These are phyloP conservation scores for Rousettus leschenaultii DNA, from an alignment of 2,113 vertebrate genomes.

Conservation along the genomic window DNA sequence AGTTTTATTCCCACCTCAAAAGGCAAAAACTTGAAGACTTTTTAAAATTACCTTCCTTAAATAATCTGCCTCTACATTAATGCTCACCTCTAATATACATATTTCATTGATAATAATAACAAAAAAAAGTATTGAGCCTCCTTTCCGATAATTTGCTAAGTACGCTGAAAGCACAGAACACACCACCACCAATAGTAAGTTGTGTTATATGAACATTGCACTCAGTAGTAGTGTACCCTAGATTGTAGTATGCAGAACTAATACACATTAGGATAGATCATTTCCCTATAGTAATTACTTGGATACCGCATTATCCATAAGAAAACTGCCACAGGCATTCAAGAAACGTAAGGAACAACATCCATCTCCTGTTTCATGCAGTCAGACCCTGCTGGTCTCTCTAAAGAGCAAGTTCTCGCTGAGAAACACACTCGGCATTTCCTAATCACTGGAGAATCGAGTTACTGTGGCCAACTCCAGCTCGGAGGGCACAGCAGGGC, in stretches of 20 bases:
- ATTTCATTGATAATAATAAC: not conserved
- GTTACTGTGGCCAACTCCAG: not conserved
- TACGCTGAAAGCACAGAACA: slow-evolving; percentile 23
- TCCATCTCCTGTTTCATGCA: slow-evolving; percentile 58
- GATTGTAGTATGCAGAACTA: slow-evolving; percentile 69
- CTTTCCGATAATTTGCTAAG: slow-evolving; percentile 33
- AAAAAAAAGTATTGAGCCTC: slow-evolving; percentile 29
- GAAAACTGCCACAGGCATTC: slow-evolving; percentile 67
- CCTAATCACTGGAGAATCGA: not conserved
- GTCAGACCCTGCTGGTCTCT: slow-evolving; percentile 43
- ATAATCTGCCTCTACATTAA: not conserved
- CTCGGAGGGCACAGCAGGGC: not conserved
- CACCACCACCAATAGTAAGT: slow-evolving; percentile 54
- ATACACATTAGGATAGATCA: slow-evolving; percentile 67
- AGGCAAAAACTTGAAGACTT: not conserved
- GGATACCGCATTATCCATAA: slow-evolving; percentile 70
- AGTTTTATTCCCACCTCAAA: not conserved
- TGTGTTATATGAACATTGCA: slow-evolving; percentile 28
- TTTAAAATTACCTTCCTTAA: not conserved
- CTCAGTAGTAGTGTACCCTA: slow-evolving; percentile 51
- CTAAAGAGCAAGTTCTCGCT: slow-evolving; percentile 22
- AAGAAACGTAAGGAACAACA: slow-evolving; percentile 48
- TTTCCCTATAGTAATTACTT: slow-evolving; percentile 74
- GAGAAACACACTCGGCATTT: not conserved
- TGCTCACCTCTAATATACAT: not conserved